These are phyloP conservation scores for Danio jaintianensis DNA, from an alignment of 2,797 vertebrate species.

Conservation along the genomic window DNA sequence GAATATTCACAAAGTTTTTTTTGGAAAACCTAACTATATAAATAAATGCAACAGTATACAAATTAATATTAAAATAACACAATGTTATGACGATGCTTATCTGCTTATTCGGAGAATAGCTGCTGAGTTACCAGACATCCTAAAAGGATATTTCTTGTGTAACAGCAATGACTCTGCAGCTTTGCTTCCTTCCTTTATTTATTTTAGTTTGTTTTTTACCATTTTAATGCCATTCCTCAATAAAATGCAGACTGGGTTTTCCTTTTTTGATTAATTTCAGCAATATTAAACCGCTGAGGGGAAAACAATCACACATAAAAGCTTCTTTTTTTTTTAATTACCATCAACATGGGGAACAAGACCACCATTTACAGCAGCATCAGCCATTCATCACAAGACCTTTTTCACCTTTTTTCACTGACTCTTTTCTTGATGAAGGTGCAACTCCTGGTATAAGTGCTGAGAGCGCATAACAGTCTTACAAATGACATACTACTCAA, in stretches of 20 bases:
- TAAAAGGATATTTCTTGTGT: neutral
- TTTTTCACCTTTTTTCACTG: conserved; percentile 17
- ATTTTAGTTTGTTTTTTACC: neutral
- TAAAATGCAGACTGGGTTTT: neutral
- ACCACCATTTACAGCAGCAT: conserved; percentile 29
- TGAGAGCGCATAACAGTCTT: conserved; percentile 35
- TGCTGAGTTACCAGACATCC: neutral
- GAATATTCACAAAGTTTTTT: no score
- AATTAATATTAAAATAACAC: neutral
- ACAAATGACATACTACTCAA: conserved; percentile 44
- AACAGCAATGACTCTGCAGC: neutral
- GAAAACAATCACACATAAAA: conserved; percentile 19
- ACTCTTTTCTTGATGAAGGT: conserved; percentile 4
- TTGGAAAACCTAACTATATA: no score
- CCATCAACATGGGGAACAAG: conserved; percentile 21
- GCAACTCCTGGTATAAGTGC: conserved; percentile 27
- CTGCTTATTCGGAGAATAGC: neutral
- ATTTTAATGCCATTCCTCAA: neutral
- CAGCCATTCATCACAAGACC: conserved; percentile 14
- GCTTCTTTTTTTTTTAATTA: conserved; percentile 13
- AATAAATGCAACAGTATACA: neutral
- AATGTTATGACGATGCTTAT: neutral
- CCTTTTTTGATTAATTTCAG: conserved; percentile 31
- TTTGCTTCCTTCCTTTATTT: neutral
- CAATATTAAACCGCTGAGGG: neutral